A percentile compares a stretch with the other conserved stretches of the same genome.
phyloP scores from a whole-genome alignment of 1,140 invertebrate genomes.

The Zaprionus camerounensis region DNA sequence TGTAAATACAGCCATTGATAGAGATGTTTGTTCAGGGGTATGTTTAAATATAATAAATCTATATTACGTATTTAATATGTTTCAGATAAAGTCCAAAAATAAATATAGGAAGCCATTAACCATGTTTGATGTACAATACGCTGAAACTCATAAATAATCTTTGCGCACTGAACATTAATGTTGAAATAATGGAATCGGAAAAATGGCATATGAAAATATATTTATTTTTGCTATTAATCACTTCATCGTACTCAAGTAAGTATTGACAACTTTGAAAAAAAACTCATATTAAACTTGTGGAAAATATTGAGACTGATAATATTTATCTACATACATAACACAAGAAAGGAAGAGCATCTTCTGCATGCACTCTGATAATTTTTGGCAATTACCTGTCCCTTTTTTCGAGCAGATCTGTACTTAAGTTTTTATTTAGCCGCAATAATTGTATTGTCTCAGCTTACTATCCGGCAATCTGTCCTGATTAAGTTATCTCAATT shows the following conservation, averaged over 20 bases:
- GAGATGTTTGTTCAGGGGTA: not conserved
- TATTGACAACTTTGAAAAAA: not conserved
- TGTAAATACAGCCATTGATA: not conserved
- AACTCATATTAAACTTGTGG: too few species aligned
- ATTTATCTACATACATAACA: too few species aligned
- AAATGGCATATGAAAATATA: conserved; percentile 68
- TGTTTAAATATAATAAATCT: not conserved
- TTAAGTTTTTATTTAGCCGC: too few species aligned
- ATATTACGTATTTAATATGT: not conserved
- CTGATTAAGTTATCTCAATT: too few species aligned
- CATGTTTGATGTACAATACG: conserved; percentile 26
- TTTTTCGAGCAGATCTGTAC: too few species aligned
- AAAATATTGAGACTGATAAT: too few species aligned
- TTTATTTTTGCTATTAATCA: conserved; percentile 72
- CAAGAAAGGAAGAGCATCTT: too few species aligned
- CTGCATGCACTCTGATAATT: too few species aligned
- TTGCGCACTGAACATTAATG: conserved; percentile 34
- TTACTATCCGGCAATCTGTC: too few species aligned
- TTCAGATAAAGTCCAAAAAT: conserved; percentile 19
- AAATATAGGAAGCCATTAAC: not conserved
- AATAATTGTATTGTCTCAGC: too few species aligned
- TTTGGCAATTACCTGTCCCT: too few species aligned
- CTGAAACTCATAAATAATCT: conserved; percentile 30
- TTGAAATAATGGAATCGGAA: conserved; percentile 69
- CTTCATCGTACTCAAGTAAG: conserved; percentile 67